Conservation (phyloP, 2,888 invertebrate species). For the Drosophila melanocephala region DNA sequence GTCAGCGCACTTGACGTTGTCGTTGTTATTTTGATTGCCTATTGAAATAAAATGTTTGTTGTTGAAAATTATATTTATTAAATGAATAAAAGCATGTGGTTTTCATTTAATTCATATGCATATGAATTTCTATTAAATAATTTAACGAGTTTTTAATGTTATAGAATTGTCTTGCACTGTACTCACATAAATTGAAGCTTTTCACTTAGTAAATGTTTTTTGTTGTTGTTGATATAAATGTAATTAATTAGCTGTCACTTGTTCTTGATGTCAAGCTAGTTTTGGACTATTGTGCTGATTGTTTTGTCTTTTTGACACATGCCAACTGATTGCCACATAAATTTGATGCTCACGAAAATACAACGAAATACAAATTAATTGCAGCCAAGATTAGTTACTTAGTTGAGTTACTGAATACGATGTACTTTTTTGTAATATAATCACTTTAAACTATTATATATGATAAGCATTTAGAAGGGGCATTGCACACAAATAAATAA, state of each 20-base stretch:
- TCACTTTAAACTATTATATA: neutral
- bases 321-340: neutral
- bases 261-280: neutral
- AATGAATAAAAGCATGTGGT: neutral
- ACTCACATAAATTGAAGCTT: neutral
- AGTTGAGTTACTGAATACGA: neutral
- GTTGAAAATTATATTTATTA: neutral
- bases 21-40: constrained; percentile 1
- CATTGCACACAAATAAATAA: neutral
- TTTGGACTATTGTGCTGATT: neutral
- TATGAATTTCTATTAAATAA: neutral
- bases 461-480: neutral
- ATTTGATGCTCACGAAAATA: neutral
- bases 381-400: neutral
- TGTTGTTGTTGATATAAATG: neutral
- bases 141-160: too few relatives aligned
- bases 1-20: neutral
- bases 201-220: neutral
- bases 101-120: neutral
- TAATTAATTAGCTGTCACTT: neutral
- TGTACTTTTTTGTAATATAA: neutral
- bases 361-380: neutral
- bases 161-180: neutral
- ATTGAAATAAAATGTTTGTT: constrained; percentile 1
- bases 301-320: neutral